Evolutionary conservation across 2,113 vertebrate species (phyloP), one percentile per base, ranked within the genome.

Genomic region (Oenanthe oenanthe): DNA sequence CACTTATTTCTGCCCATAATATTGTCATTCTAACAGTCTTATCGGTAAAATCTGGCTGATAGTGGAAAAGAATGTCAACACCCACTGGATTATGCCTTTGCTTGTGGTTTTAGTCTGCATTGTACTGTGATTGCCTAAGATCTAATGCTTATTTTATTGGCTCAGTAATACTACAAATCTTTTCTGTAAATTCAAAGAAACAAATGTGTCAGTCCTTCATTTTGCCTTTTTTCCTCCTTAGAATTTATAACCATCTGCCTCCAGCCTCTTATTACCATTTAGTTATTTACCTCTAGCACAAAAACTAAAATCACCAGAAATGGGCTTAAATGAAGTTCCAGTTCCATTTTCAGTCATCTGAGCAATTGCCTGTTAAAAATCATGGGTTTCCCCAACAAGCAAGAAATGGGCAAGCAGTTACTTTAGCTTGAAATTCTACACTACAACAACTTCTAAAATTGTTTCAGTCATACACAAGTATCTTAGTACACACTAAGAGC

Each of bases 91-190:
- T 89, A 85, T 53, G 67, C 43, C 63, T 71, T 85, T 85, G 38
- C 58, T 77, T 67, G 77, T 87, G 63, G 74, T 85, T 95, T 96
- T 88, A 61, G 19, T 77, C 54, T 62, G 45, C 72, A 89, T 29
- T 87, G 34, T 89, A 79, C 57, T 63, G 42, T 16, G 54, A 60
- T 20, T 89, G 42, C 34, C 54, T 81, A 83, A 82, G 32, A 88
- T 34, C 60, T 88, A 86, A 93, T 26, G 24, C 24, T 80, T 91
- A 91, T 63, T 95, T 91, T 95, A 90, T 67, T 94, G 76, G 81
- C 76, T 93, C 42, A 42, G 29, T 83, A 83, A 66, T 70, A 80
- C 19, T 18, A 95, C 15, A 63, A 45, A 76, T 54, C 14, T 68
- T 84, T 95, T 61, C 54, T 73, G 32, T 48, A 80, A 79, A 86